Conservation (phyloP, 2,113 vertebrate species). For the Saccopteryx bilineata region DNA sequence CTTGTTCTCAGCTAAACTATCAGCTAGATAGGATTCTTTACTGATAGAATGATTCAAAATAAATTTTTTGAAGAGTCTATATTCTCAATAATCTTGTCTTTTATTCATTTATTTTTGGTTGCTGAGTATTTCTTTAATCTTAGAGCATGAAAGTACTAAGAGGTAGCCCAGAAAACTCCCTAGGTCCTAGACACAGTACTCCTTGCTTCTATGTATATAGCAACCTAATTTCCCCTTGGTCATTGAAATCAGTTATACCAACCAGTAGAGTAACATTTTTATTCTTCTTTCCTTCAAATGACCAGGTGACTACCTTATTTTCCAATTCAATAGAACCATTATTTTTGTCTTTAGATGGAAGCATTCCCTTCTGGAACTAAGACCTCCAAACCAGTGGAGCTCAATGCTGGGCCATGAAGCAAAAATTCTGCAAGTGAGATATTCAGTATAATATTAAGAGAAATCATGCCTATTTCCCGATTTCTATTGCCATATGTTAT, state of each 20-base stretch:
- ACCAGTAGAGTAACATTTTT: background rate
- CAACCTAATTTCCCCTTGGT: background rate
- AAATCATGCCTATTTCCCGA: background rate
- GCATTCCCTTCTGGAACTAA: background rate
- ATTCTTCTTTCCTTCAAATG: background rate
- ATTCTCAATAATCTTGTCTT: background rate
- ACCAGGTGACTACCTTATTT: background rate
- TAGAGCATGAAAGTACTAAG: background rate
- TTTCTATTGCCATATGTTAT: background rate
- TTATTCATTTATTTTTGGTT: background rate
- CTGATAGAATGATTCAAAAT: background rate
- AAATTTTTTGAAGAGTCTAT: background rate
- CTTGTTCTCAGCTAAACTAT: background rate
- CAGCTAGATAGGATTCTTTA: background rate
- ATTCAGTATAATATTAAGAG: background rate
- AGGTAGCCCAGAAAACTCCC: background rate
- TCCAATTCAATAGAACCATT: constrained; percentile 15
- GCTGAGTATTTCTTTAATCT: background rate
- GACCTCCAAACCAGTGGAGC: background rate
- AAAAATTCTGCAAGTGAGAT: constrained; percentile 12
- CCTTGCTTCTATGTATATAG: background rate
- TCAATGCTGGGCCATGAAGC: background rate
- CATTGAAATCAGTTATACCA: background rate
- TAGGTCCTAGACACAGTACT: background rate
- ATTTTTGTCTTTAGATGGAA: constrained; percentile 20